These are phyloP conservation scores for Pararge aegeria DNA, from an alignment of 1,140 invertebrate species.

Conservation along the genomic window DNA sequence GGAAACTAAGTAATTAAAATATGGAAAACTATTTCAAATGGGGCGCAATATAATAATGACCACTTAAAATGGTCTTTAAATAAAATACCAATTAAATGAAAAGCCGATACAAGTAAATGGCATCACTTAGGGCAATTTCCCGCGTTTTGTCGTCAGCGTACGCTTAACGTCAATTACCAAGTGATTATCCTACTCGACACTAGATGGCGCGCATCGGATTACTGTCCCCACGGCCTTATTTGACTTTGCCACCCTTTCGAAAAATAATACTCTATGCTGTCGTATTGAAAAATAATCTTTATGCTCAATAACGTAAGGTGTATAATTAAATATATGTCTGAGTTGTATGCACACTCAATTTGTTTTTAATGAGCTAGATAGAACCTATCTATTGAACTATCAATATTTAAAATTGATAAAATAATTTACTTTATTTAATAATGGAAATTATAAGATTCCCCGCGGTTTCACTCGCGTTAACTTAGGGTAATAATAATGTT, in stretches of 20 bases:
- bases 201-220: constrained; percentile 66
- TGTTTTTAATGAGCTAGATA: not conserved
- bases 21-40: no score
- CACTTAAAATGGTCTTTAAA: not conserved
- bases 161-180: constrained; percentile 65
- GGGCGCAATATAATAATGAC: not conserved
- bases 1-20: no score
- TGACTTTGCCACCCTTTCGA: constrained; percentile 3
- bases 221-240: constrained; percentile 33
- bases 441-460: no score
- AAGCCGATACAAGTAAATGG: constrained; percentile 16
- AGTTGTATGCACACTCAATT: not conserved
- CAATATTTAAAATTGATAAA: no score
- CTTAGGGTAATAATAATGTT: no score
- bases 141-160: constrained; percentile 50
- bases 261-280: not conserved
- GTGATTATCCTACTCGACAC: constrained; percentile 62
- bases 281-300: not conserved
- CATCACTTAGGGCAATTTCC: constrained; percentile 34
- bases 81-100: constrained; percentile 7
- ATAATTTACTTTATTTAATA: no score
- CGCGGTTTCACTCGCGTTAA: no score
- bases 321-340: not conserved
- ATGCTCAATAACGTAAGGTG: not conserved
- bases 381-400: no score